A percentile compares a stretch with the other conserved stretches of the same genome.
These are phyloP conservation scores for Intellagama lesueurii DNA, from an alignment of 2,797 vertebrate genomes.

Conservation along the genomic window DNA sequence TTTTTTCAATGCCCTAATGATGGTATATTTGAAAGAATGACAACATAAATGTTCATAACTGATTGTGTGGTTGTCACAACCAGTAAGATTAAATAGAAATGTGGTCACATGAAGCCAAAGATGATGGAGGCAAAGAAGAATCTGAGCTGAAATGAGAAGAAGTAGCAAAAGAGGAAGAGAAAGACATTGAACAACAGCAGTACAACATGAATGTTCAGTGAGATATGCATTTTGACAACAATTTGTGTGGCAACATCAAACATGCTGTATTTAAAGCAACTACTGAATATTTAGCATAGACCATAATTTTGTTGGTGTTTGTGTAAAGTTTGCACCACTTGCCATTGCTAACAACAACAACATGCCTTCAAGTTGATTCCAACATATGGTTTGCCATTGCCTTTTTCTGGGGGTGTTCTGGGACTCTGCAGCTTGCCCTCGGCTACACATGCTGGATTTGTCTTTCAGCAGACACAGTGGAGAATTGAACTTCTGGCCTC, in stretches of 20 bases:
- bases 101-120: background rate
- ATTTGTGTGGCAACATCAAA: background rate
- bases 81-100: background rate
- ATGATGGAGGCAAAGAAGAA: background rate
- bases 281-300: background rate
- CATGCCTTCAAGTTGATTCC: too few species aligned
- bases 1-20: background rate
- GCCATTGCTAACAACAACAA: too few species aligned
- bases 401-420: too few species aligned
- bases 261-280: background rate
- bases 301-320: too few species aligned
- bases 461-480: too few species aligned
- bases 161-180: background rate
- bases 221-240: background rate
- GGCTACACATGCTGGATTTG: too few species aligned
- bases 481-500: too few species aligned
- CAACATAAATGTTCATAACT: background rate
- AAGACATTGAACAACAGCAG: background rate
- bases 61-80: background rate
- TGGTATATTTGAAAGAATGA: background rate
- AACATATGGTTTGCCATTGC: too few species aligned
- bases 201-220: background rate
- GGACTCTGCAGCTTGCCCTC: too few species aligned
- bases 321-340: constrained; percentile 31
- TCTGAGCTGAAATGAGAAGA: background rate